Percentiles rank a stretch among this genome's conserved stretches.
phyloP scores from a whole-genome alignment of 2,797 vertebrate species.

The Falco naumanni region DNA sequence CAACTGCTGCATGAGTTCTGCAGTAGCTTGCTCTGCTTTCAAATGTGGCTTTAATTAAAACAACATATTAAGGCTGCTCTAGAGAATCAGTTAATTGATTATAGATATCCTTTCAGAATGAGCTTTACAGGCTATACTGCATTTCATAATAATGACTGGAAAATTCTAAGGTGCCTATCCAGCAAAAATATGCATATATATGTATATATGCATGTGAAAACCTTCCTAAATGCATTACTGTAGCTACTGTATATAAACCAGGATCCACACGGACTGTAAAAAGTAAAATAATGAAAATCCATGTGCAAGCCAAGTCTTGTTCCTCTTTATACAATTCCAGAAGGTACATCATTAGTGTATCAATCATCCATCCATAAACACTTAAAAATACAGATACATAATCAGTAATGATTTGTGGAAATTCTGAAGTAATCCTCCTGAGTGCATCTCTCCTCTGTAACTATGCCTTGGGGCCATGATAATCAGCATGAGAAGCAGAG shows the following conservation, averaged over 20 bases:
- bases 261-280: background rate
- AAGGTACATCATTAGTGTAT: background rate
- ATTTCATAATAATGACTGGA: background rate
- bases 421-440: constrained; percentile 47
- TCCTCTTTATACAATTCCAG: background rate
- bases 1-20: background rate
- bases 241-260: background rate
- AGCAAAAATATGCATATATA: constrained; percentile 12
- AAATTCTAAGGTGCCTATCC: background rate
- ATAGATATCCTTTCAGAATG: constrained; percentile 1
- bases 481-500: constrained; percentile 33
- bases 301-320: background rate
- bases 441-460: constrained; percentile 15
- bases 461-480: constrained; percentile 17
- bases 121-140: background rate
- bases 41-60: background rate
- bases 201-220: background rate
- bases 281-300: constrained; percentile 30
- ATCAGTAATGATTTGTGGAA: constrained; percentile 42
- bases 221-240: background rate
- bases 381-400: constrained; percentile 30
- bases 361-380: constrained; percentile 24
- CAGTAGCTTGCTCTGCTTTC: background rate
- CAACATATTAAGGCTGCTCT: background rate
- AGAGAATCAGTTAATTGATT: constrained; percentile 40